These are phyloP conservation scores for Whitmania pigra DNA, from an alignment of 1,140 invertebrate genomes.

Conservation along the genomic window DNA sequence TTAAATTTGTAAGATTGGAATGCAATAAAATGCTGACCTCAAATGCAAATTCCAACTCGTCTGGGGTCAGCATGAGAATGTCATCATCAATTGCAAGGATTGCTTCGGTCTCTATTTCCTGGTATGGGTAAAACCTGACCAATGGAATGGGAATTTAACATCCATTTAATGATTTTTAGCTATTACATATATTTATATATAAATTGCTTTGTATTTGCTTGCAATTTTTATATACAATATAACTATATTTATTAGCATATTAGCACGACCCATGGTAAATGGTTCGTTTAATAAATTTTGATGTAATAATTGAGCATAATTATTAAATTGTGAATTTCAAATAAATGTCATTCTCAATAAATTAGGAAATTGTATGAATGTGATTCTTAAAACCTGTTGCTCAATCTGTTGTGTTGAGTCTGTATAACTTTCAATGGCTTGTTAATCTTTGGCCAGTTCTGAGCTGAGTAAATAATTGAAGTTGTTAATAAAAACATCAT, in stretches of 20 bases:
- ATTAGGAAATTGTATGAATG: neutral
- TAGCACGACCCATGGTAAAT: too few species aligned
- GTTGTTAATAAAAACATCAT: slow-evolving; percentile 18
- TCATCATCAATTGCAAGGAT: slow-evolving; percentile 94
- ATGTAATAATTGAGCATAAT: too few species aligned
- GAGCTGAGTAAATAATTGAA: slow-evolving; percentile 50
- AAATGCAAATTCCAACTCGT: slow-evolving; percentile 97
- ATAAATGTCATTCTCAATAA: too few species aligned
- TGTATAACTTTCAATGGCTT: slow-evolving; percentile 80
- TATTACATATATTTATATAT: too few species aligned
- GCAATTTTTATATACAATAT: too few species aligned
- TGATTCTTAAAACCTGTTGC: slow-evolving; percentile 54
- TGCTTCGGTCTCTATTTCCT: slow-evolving; percentile 92
- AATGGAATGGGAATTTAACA: slow-evolving; percentile 19
- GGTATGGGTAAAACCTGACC: slow-evolving; percentile 77
- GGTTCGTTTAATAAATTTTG: too few species aligned
- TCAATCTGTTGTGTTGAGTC: slow-evolving; percentile 79
- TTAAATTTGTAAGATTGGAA: too few species aligned
- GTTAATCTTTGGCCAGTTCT: slow-evolving; percentile 66
- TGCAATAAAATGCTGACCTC: slow-evolving; percentile 45
- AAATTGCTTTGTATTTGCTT: too few species aligned
- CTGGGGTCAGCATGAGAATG: slow-evolving; percentile 85
- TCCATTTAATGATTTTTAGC: neutral
- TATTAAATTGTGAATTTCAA: too few species aligned
- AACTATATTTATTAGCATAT: too few species aligned